Evolutionary conservation across 2,888 invertebrate genomes (phyloP), one percentile per base, ranked within the genome.

Genomic region (Morinoia aosen): DNA sequence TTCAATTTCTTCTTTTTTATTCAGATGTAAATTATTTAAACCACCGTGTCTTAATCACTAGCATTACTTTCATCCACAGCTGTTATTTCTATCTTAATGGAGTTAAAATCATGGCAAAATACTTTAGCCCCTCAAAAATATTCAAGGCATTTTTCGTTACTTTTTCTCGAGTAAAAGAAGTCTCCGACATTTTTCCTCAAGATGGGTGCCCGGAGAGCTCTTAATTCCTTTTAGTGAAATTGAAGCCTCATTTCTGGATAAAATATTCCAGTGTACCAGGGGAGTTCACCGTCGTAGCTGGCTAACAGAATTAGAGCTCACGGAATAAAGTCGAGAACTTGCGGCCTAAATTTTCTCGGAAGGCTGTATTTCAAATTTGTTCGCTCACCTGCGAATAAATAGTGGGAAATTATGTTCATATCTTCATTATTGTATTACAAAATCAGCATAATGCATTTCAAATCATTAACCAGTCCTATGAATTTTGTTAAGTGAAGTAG

Each of bases 191-290:
- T 76, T 64, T 64, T 61, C 76, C 25, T 33, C 76, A 76, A 76
- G 25, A 76, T 76, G 76, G 25, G 76, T 16, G 76, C 33, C 76
- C 76, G 33, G 76, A 16, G 25, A 76, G 33, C 76, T 33, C 76
- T 76, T 76, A 76, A 76, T 76, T 76, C 76, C 25, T 76, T 76
- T 76, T 76, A 76, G 76, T 76, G 76, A 76, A 76, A 76, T 76
- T 76, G 76, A 76, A 76, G 76, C 76, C 76, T 33, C 76, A 76
- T 76, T 76, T 76, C 76, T 76, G 19, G 76, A 76, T 33, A 76
- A 76, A 76, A 76, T 76, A 76, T 76, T 33, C 33, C 25, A 3
- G 25, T 33, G 8, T 76, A 33, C 76, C 76, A 76, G 33, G 33
- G 76, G 33, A 76, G 76, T 33, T 76, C 76, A 33, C 76, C 76